Evolutionary conservation across 2,113 vertebrate species (phyloP), one percentile per base, ranked within the genome.

Genomic region (Dolichallabes microphthalmus): DNA sequence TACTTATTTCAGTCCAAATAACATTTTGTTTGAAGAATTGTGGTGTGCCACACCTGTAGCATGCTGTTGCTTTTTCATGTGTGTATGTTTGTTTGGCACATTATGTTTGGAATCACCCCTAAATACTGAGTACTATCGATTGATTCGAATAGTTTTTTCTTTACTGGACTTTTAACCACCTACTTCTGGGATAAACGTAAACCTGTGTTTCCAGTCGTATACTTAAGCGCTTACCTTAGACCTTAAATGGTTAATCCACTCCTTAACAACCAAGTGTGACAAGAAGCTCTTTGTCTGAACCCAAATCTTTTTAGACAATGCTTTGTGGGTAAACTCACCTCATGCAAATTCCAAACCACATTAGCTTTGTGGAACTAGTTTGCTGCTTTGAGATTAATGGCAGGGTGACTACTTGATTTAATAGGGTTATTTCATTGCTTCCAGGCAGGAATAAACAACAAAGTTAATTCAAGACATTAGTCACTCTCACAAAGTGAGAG

Each of bases 311-410:
- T 94, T 94, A 93, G 91, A 93, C 89, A 63, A 92, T 90, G 92
- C 92, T 94, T 94, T 93, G 93, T 94, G 93, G 93, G 93, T 93
- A 94, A 94, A 95, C 92, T 94, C 79, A 89, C 91, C 90, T 94
- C 91, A 95, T 95, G 94, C 93, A 93, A 94, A 95, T 95, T 93
- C 91, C 92, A 94, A 95, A 95, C 94, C 92, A 93, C 93, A 95
- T 94, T 95, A 94, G 94, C 92, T 94, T 92, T 94, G 91, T 93
- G 92, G 91, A 93, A 95, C 92, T 93, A 93, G 92, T 94, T 92
- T 91, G 90, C 91, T 91, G 92, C 93, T 94, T 92, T 94, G 92
- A 94, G 94, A 95, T 95, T 93, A 94, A 95, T 95, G 93, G 91
- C 91, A 91, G 87, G 91, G 90, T 91, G 93, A 94, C 92, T 90